A percentile compares a stretch with the other conserved stretches of the same genome.
Conservation (phyloP, 2,113 vertebrate species). For the Merops nubicus region DNA sequence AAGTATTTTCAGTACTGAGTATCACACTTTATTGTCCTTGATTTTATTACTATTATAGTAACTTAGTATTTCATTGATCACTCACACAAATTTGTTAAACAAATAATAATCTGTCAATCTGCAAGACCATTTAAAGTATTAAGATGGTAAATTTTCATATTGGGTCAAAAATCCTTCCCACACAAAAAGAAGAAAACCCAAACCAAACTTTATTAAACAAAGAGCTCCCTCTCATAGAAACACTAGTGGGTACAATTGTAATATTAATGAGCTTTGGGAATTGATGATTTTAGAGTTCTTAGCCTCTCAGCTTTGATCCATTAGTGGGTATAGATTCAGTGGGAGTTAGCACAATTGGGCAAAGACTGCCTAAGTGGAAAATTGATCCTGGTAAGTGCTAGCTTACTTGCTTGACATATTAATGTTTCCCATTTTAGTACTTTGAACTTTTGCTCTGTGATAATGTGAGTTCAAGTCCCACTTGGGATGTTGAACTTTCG, state of each 20-base stretch:
- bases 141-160: neutral
- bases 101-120: neutral
- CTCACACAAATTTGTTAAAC: neutral
- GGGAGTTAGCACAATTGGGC: slow-evolving; percentile 71
- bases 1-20: neutral
- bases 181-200: neutral
- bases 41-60: neutral
- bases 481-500: slow-evolving; percentile 41
- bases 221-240: neutral
- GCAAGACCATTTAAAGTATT: neutral
- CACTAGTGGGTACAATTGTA: neutral
- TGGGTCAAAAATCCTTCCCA: neutral
- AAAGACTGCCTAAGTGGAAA: slow-evolving; percentile 77
- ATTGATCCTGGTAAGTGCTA: slow-evolving; percentile 77
- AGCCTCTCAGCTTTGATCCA: slow-evolving; percentile 69
- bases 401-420: slow-evolving; percentile 52
- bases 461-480: slow-evolving; percentile 48
- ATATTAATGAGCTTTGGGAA: slow-evolving; percentile 71
- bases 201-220: neutral
- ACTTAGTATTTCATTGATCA: neutral
- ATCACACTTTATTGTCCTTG: neutral
- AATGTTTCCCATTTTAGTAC: slow-evolving; percentile 66
- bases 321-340: slow-evolving; percentile 74
- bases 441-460: slow-evolving; percentile 68
- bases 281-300: slow-evolving; percentile 65